Conservation (phyloP, 2,888 invertebrate genomes). For the Carcina quercana region DNA sequence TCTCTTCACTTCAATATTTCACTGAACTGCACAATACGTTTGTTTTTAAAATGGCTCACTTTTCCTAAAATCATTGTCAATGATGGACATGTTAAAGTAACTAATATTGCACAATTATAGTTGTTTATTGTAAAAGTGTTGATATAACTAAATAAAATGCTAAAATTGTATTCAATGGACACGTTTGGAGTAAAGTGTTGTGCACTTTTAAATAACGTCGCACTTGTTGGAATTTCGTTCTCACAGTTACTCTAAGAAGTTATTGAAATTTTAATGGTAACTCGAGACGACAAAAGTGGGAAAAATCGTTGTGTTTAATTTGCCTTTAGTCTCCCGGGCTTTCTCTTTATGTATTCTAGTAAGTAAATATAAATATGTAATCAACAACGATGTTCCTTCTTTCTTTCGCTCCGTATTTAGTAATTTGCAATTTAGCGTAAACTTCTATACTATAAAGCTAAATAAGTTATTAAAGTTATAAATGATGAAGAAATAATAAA, state of each 20-base stretch:
- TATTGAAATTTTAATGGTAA: slow-evolving; percentile 22
- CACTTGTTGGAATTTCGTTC: slow-evolving; percentile 34
- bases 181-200: slow-evolving; percentile 25
- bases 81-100: too few relatives aligned
- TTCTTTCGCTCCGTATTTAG: slow-evolving; percentile 29
- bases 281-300: slow-evolving; percentile 39
- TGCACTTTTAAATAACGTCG: slow-evolving; percentile 51
- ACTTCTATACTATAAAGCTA: slow-evolving; percentile 15
- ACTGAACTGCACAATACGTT: slow-evolving; percentile 70
- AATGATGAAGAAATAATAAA: too few relatives aligned
- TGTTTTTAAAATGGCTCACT: slow-evolving; percentile 74
- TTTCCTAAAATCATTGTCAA: slow-evolving; percentile 62
- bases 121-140: slow-evolving; percentile 46
- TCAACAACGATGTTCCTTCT: slow-evolving; percentile 37
- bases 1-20: slow-evolving; percentile 68
- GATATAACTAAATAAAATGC: slow-evolving; percentile 24
- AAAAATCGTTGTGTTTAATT: slow-evolving; percentile 31
- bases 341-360: slow-evolving; percentile 4
- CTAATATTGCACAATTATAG: slow-evolving; percentile 54
- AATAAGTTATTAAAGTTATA: slow-evolving; percentile 12
- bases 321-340: too few relatives aligned
- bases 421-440: slow-evolving; percentile 30
- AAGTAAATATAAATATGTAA: slow-evolving; percentile 6
- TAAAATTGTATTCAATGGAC: slow-evolving; percentile 36
- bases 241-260: slow-evolving; percentile 25